Percentiles rank a stretch among this genome's conserved stretches.
Conservation (phyloP, 2,888 invertebrate genomes). For the Hesperia comma region DNA sequence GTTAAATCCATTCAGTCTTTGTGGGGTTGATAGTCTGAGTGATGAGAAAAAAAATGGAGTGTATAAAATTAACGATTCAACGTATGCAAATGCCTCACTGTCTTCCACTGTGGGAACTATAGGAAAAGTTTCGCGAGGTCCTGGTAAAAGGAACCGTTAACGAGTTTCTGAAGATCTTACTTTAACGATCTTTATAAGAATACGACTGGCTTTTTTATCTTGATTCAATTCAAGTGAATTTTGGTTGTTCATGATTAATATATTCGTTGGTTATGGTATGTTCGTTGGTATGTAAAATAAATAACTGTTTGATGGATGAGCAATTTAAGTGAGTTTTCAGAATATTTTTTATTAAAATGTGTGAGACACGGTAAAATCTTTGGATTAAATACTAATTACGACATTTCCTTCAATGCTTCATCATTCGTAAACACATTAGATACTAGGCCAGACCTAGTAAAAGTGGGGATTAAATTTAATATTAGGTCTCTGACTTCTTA, state of each 20-base stretch:
- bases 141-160: slow-evolving; percentile 47
- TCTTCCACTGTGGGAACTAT: slow-evolving; percentile 68
- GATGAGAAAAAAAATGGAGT: slow-evolving; percentile 59
- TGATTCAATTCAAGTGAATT: slow-evolving; percentile 2
- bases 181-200: slow-evolving; percentile 10
- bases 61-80: slow-evolving; percentile 76
- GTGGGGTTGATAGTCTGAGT: slow-evolving; percentile 58
- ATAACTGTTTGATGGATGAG: background rate
- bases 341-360: no score
- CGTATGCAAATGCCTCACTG: slow-evolving; percentile 71
- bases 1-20: slow-evolving; percentile 66
- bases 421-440: no score
- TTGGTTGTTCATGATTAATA: background rate
- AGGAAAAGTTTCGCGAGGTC: slow-evolving; percentile 52
- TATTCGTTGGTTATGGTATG: background rate
- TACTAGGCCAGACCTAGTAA: no score
- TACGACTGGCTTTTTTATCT: slow-evolving; percentile 6
- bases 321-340: background rate
- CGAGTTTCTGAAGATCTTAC: slow-evolving; percentile 29
- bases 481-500: no score
- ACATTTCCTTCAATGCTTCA: no score
- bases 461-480: no score
- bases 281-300: slow-evolving; percentile 1
- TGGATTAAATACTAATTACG: no score
- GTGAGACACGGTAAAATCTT: no score